Evolutionary conservation across 2,888 invertebrate species (phyloP), one percentile per base, ranked within the genome.

Genomic region (Alcis repandata): DNA sequence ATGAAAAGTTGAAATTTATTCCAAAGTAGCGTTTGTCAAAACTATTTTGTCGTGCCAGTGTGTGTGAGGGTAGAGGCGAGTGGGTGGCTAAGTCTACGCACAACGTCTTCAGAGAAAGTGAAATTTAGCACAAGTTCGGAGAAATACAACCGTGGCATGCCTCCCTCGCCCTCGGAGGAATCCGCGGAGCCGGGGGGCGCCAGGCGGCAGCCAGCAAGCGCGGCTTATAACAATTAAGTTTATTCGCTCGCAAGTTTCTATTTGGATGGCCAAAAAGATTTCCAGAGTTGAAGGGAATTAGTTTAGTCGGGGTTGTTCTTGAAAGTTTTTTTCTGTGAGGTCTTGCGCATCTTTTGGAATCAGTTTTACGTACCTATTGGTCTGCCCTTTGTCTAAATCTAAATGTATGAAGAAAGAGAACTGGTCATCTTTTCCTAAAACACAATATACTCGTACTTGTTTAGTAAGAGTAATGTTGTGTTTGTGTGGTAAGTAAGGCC

Each of bases 101-200:
- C 87, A 88, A 74, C 90, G 89, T 92, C 93, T 92, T 92, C 86
- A 85, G 88, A 89, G 93, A 93, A 93, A 93, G 93, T 92, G 93
- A 93, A 93, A 93, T 92, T 93, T 92, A 90, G 92, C 90, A 87
- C 92, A 91, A 93, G 90, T 92, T 92, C 86, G 90, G 90, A 89
- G 92, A 89, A 92, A 92, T 90, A 91, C 92, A 91, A 91, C 89
- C 82, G 79, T 76, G 83, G 82, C 79, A 79, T 72, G 75, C 77
- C 76, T 73, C 76, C 86, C 79, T 81, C 85, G 82, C 79, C 76
- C 84, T 80, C 82, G 77, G 79, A 77, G 76, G 77, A 80, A 77
- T 76, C 64, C 54, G 54, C 79, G 78, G 78, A 72, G 82, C 76
- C 76, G 59, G 65, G 81, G 86, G 89, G 90, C 76, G 89, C 32